phyloP scores from a whole-genome alignment of 2,113 vertebrate genomes.

The Nipponia nippon region DNA sequence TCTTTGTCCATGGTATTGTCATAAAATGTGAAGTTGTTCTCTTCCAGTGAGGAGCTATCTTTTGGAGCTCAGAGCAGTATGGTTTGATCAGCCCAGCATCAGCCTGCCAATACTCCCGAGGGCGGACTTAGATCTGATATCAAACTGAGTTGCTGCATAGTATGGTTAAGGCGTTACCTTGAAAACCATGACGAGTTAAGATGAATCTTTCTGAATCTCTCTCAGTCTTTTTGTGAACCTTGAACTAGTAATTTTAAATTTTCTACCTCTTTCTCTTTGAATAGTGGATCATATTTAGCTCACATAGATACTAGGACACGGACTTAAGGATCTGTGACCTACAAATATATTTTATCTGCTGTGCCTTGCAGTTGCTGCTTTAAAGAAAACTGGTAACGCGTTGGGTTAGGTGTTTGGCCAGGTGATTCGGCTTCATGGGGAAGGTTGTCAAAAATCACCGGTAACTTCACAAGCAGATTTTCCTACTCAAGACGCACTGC shows the following conservation, averaged over 20 bases:
- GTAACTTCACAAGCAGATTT: background rate
- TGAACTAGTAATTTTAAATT: background rate
- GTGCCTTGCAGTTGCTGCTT: background rate
- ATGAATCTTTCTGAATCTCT: background rate
- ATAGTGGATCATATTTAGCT: background rate
- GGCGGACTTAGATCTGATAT: background rate
- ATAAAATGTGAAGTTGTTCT: background rate
- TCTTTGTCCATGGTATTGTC: constrained; percentile 70
- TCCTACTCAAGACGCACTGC: background rate
- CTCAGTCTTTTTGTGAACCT: background rate
- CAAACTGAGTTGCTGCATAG: background rate
- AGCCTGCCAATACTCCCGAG: background rate
- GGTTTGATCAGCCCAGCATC: constrained; percentile 76
- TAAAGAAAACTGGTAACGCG: background rate
- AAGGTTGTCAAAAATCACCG: background rate
- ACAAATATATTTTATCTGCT: background rate
- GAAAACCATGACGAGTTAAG: background rate
- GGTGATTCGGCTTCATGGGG: background rate
- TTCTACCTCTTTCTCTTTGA: background rate
- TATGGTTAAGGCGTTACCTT: background rate
- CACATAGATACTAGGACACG: background rate
- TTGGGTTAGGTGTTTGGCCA: background rate
- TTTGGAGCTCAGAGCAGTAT: constrained; percentile 12
- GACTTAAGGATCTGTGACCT: background rate
- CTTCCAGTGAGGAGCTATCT: constrained; percentile 19